Evolutionary conservation across 2,113 vertebrate species (phyloP).

Genomic region (Cisticola juncidis): DNA sequence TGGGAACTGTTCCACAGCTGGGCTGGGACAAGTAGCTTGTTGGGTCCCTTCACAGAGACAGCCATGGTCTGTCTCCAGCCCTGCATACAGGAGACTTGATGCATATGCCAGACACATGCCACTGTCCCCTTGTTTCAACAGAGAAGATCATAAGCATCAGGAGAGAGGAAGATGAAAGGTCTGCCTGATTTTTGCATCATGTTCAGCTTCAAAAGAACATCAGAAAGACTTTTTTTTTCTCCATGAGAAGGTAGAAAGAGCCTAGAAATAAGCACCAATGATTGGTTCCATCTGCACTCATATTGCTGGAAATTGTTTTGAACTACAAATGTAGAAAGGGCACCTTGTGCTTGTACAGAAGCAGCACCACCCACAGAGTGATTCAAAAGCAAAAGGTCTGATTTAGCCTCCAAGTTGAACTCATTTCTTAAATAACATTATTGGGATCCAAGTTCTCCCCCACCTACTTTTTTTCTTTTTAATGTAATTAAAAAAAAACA

Average conservation of each 20-base stretch:
- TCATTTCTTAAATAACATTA: neutral
- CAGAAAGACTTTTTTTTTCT: neutral
- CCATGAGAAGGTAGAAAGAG: neutral
- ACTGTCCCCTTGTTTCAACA: neutral
- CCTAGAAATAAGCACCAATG: neutral
- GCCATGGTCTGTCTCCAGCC: neutral
- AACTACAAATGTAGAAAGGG: neutral
- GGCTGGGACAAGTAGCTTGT: neutral
- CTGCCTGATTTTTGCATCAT: neutral
- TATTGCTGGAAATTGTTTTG: neutral
- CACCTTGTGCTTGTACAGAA: neutral
- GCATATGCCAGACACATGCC: neutral
- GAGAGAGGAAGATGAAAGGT: neutral
- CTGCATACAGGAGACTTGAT: rapidly evolving
- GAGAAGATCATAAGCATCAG: neutral
- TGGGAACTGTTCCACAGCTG: neutral
- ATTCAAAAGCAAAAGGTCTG: neutral
- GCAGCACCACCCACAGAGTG: neutral
- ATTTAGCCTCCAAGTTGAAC: neutral
- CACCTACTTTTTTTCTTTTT: neutral
- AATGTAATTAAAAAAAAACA: neutral
- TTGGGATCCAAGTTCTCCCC: neutral
- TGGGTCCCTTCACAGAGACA: neutral
- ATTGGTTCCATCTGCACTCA: neutral
- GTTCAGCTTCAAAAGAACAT: neutral